These are phyloP conservation scores for Eristalis arbustorum DNA, from an alignment of 2,888 invertebrate species.

Conservation along the genomic window DNA sequence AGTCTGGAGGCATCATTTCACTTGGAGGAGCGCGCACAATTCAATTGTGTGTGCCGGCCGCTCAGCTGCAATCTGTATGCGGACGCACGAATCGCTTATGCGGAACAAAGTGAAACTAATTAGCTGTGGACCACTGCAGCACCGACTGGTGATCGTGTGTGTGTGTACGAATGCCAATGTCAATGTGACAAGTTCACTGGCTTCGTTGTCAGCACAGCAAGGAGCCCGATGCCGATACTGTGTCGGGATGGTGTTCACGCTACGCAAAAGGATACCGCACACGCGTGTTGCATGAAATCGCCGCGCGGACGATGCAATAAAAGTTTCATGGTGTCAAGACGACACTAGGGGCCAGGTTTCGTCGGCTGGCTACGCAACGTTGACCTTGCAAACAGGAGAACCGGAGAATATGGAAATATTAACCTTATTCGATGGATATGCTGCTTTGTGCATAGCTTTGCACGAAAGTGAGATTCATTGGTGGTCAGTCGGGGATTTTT, in stretches of 20 bases:
- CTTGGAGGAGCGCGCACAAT: conserved; percentile 14
- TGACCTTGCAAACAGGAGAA: conserved; percentile 45
- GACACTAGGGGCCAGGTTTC: background rate
- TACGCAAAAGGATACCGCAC: conserved; percentile 35
- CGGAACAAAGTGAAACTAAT: conserved; percentile 67
- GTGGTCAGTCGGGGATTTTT: background rate
- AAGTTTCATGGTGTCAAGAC: conserved; percentile 5
- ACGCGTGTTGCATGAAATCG: conserved; percentile 30
- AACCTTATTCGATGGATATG: background rate
- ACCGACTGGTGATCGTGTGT: background rate
- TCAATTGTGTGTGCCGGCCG: conserved; percentile 20
- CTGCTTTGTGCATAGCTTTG: background rate
- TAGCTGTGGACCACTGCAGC: conserved; percentile 31
- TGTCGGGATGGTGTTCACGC: background rate
- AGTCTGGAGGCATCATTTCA: conserved; percentile 37
- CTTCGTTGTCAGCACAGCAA: conserved; percentile 35
- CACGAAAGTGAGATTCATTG: background rate
- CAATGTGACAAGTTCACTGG: conserved; percentile 18
- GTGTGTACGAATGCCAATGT: background rate
- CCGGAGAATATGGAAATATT: conserved; percentile 9
- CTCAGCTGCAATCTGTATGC: conserved; percentile 57
- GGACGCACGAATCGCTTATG: conserved; percentile 59
- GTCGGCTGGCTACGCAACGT: background rate
- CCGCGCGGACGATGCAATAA: conserved; percentile 14
- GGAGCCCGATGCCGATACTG: background rate